Conservation (phyloP, 2,888 invertebrate species). For the Pegoplata infirma region DNA sequence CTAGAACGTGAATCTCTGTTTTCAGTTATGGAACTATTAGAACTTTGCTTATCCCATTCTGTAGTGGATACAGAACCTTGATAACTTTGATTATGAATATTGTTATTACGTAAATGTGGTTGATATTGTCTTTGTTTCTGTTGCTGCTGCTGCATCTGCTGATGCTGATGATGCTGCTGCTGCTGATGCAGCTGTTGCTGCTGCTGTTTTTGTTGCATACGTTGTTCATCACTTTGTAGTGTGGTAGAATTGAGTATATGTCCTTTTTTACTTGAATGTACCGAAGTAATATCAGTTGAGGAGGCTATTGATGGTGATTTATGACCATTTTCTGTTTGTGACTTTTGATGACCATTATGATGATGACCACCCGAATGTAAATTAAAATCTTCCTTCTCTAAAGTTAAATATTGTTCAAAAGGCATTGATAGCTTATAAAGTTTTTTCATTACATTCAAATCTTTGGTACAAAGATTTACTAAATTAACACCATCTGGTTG, state of each 20-base stretch:
- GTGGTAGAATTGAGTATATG: conserved; percentile 70
- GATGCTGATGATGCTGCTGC: conserved; percentile 21
- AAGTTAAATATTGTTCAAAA: conserved; percentile 75
- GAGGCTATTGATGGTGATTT: conserved; percentile 65
- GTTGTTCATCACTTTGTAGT: conserved; percentile 69
- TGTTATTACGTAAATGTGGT: conserved; percentile 19
- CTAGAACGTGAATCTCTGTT: conserved; percentile 69
- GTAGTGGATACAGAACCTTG: conserved; percentile 27
- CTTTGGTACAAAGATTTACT: conserved; percentile 75
- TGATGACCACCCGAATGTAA: conserved; percentile 36
- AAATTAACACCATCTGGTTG: conserved; percentile 77
- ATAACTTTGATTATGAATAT: conserved; percentile 36
- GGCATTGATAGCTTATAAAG: conserved; percentile 78
- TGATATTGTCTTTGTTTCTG: conserved; percentile 7
- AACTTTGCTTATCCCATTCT: conserved; percentile 76
- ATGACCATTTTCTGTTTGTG: conserved; percentile 50
- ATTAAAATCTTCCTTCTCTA: conserved; percentile 76
- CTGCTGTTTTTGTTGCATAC: conserved; percentile 64
- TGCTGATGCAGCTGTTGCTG: conserved; percentile 53
- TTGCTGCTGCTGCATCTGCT: no score
- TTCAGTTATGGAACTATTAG: conserved; percentile 72
- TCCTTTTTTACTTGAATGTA: conserved; percentile 61
- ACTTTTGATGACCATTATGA: conserved; percentile 29
- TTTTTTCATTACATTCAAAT: conserved; percentile 80
- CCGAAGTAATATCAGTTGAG: conserved; percentile 56